Conservation (phyloP, 2,113 vertebrate genomes). For the Otis tarda region DNA sequence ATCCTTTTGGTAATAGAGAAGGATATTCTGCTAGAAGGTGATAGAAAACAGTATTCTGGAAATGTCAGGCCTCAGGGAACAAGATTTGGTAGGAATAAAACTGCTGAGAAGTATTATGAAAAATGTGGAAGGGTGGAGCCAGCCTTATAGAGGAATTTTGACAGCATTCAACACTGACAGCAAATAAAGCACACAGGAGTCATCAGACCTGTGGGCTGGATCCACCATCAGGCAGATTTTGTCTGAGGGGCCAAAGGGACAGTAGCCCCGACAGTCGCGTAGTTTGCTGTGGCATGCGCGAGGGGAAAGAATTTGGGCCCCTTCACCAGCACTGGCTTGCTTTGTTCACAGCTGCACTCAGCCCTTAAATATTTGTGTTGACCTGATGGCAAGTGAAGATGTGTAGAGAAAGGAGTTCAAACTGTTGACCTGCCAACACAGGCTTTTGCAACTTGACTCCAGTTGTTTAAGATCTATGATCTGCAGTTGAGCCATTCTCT, state of each 20-base stretch:
- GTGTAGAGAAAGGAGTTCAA: slow-evolving; percentile 45
- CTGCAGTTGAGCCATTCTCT: slow-evolving; percentile 35
- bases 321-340: not conserved
- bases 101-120: not conserved
- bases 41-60: not conserved
- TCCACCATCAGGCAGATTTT: not conserved
- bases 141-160: not conserved
- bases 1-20: not conserved
- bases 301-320: not conserved
- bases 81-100: not conserved
- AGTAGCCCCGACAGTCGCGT: not conserved
- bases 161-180: not conserved
- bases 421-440: slow-evolving; percentile 43
- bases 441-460: slow-evolving; percentile 39
- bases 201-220: not conserved
- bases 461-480: slow-evolving; percentile 12
- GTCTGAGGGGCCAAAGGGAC: not conserved
- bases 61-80: not conserved
- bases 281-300: not conserved
- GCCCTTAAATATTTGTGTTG: slow-evolving; percentile 45
- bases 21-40: not conserved
- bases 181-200: not conserved
- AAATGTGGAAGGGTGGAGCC: not conserved
- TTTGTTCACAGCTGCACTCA: slow-evolving; percentile 35
- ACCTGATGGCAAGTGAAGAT: slow-evolving; percentile 43